Base-by-base conservation (phyloP, 2,113 vertebrate genomes). In the Struthio camelus region DNA sequence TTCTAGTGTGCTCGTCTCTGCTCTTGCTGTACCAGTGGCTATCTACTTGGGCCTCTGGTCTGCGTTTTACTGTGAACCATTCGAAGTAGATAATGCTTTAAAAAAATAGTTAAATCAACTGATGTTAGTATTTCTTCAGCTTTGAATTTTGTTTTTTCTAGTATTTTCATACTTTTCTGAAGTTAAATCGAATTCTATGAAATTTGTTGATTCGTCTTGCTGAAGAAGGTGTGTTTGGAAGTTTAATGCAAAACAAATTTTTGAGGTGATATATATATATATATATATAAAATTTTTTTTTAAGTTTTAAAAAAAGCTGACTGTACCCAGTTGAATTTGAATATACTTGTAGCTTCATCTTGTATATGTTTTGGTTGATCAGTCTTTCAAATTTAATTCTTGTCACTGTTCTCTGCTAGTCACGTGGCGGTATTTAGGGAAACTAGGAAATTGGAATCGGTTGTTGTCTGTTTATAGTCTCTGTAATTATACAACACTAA, bases 21-120 rank as follows among this genome's bases (percentile, higher is more conserved):
- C 73, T 93, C 82, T 80, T 30, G 42, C 42, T 51, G 3, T 25
- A 12, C 10, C 61, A 10, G 69, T 12, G 65, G 38, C 77, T 93
- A 17, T 78, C 73, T 75, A 65, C 92, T 85, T 30, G 80, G 75
- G 81, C 3, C 75, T 83, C 87, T 82, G 76, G 61, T 87, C 69
- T 87, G 32, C 32, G 61, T n/a, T 87, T 48, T 58, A 30, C 72
- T 88, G 7, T 28, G 10, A 80, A 83, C 44, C 54, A 8, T 87
- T 80, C 54, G 28, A 76, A 87, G 44, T 53, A 42, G 20, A 36
- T 22, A 9, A 53, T 23, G 71, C 23, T 56, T 92, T 38, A 36
- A 66, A 89, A 48, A 20, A 8, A 5, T 0, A 36, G 19, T 56
- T 44, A 40, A 64, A 9, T 42, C 48, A 54, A 50, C 77, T 32